These are phyloP conservation scores for Paratilapia polleni DNA, from an alignment of 2,113 vertebrate genomes.

Conservation along the genomic window DNA sequence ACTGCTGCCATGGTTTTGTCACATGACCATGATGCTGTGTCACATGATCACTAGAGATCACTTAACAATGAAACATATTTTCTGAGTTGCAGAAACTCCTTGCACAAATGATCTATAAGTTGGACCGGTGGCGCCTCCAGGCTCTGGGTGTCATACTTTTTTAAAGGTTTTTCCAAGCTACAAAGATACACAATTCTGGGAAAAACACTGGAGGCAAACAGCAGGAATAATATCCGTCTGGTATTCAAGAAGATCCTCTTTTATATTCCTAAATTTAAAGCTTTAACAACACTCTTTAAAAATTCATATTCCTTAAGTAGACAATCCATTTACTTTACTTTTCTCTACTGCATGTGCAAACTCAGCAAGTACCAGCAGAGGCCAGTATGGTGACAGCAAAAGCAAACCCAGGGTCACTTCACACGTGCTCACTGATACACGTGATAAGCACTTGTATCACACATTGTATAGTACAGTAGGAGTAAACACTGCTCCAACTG, in stretches of 20 bases:
- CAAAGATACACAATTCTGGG: no score
- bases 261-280: not conserved
- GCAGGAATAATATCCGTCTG: not conserved
- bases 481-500: not conserved
- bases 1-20: not conserved
- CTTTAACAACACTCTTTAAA: not conserved
- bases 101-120: not conserved
- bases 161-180: no score
- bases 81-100: rapidly evolving
- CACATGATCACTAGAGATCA: not conserved
- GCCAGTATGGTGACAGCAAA: slow-evolving; percentile 63
- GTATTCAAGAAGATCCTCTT: not conserved
- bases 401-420: not conserved
- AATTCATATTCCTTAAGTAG: rapidly evolving
- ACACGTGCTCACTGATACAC: slow-evolving; percentile 41
- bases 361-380: slow-evolving; percentile 59
- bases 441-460: slow-evolving; percentile 25
- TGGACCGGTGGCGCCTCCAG: not conserved
- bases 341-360: slow-evolving; percentile 5
- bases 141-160: not conserved
- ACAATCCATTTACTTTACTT: not conserved
- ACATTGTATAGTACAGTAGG: not conserved
- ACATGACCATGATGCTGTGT: not conserved
- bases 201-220: not conserved
- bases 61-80: not conserved